Evolutionary conservation across 2,888 invertebrate genomes (phyloP), one percentile per base, ranked within the genome.

Genomic region (Hedychridium roseum): DNA sequence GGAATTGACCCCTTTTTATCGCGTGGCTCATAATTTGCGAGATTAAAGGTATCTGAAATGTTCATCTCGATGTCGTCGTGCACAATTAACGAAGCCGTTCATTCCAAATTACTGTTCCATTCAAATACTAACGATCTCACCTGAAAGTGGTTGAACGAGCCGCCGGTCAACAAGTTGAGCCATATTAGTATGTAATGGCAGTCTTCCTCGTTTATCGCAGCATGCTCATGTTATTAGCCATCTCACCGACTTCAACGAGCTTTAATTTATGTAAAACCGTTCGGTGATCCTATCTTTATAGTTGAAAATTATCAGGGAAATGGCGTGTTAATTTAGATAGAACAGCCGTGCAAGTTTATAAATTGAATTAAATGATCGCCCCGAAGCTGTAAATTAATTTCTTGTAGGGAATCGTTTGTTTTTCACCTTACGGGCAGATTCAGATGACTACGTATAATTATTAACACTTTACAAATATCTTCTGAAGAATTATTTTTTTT

Each of bases 171-270:
- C 50, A 54, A 47, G 43, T 54, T 42, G 48, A 48, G 37, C 26
- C 35, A 27, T 42, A 35, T 36, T 35, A 28, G 23, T 26, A 34
- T 37, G 54, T 57, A 54, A 57, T 37, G 54, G 45, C 42, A 48
- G 34, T 49, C 49, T 28, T 47, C 42, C 41, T 45, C 49, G 50
- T 54, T 50, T 59, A 48, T 52, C 35, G 41, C 27, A 37, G 40
- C 36, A 27, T 35, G 34, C 46, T 48, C 47, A 52, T 50, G 48
- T 57, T 57, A 60, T 57, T 54, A 50, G 50, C 44, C 6, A 30
- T 30, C 12, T 12, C 12, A 30, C 30, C 11, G 30, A n/a, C 30
- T 30, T 11, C 30, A 11, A 30, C 4, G 11, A 11, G 4, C 6
- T 11, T n/a, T 12, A 30, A 30, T 30, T 30, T 30, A 30, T 30